Evolutionary conservation across 2,888 invertebrate species (phyloP).

Genomic region (Scaptomyza reducta): DNA sequence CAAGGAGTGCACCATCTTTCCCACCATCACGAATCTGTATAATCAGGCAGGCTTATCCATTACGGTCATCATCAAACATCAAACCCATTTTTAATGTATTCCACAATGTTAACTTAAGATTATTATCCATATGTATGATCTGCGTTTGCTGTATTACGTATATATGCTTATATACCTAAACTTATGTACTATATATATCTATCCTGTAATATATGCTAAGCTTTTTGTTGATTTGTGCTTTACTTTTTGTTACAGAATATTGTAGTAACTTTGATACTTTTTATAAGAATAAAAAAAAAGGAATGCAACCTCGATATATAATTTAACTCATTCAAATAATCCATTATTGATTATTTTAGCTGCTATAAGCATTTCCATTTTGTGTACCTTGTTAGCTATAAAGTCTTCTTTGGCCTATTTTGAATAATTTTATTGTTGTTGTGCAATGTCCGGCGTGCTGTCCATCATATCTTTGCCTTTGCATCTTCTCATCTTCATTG

Average conservation of each 20-base stretch:
- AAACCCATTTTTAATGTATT: constrained; percentile 44
- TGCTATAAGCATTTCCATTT: too few relatives aligned
- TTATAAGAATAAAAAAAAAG: constrained; percentile 27
- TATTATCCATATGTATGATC: constrained; percentile 60
- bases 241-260: constrained; percentile 50
- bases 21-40: constrained; percentile 85
- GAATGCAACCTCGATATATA: constrained; percentile 20
- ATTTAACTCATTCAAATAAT: too few relatives aligned
- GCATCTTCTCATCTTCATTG: too few relatives aligned
- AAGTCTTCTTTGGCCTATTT: too few relatives aligned
- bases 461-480: too few relatives aligned
- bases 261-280: constrained; percentile 53
- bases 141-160: constrained; percentile 47
- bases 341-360: too few relatives aligned
- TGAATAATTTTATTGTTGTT: too few relatives aligned
- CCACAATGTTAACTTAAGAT: constrained; percentile 52
- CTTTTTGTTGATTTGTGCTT: constrained; percentile 32
- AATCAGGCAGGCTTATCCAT: constrained; percentile 91
- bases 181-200: constrained; percentile 28
- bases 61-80: constrained; percentile 88
- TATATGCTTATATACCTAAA: constrained; percentile 25
- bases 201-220: constrained; percentile 32
- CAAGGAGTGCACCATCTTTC: constrained; percentile 82
- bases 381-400: too few relatives aligned
- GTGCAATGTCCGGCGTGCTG: too few relatives aligned